phyloP scores from a whole-genome alignment of 2,113 vertebrate species.

The Myrmophylax atrothorax region DNA sequence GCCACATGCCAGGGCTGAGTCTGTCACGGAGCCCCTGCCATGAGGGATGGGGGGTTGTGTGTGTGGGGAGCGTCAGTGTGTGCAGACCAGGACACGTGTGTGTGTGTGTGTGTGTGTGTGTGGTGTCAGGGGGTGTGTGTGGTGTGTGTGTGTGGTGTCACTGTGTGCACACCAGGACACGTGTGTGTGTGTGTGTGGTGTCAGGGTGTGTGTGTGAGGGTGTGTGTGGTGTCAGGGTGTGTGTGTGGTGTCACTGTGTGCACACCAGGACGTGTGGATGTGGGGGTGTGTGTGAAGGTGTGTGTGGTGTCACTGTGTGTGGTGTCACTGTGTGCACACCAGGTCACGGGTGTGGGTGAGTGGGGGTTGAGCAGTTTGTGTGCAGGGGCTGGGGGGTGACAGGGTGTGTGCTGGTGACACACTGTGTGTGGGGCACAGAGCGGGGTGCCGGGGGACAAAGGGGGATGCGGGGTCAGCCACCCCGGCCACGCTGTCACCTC shows the following conservation, averaged over 20 bases:
- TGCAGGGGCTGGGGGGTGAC: background rate
- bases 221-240: no score
- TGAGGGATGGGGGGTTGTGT: background rate
- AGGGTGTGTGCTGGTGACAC: background rate
- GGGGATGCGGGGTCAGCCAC: background rate
- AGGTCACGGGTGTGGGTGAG: background rate
- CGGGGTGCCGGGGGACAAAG: background rate
- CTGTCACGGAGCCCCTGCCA: background rate
- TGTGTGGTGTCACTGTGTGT: no score
- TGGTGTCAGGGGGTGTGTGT: no score
- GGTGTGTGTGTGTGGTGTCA: background rate
- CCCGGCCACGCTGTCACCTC: fast-evolving
- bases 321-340: background rate
- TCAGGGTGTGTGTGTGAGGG: no score
- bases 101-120: no score
- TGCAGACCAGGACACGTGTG: no score
- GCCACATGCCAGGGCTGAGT: background rate
- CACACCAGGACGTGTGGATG: background rate
- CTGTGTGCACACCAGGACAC: background rate
- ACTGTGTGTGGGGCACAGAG: background rate
- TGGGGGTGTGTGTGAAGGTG: background rate
- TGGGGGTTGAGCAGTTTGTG: background rate
- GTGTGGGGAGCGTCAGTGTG: background rate
- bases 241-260: background rate
- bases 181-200: background rate